Base-by-base conservation (phyloP, 2,888 invertebrate species). In the Amphipyra tragopoginis region DNA sequence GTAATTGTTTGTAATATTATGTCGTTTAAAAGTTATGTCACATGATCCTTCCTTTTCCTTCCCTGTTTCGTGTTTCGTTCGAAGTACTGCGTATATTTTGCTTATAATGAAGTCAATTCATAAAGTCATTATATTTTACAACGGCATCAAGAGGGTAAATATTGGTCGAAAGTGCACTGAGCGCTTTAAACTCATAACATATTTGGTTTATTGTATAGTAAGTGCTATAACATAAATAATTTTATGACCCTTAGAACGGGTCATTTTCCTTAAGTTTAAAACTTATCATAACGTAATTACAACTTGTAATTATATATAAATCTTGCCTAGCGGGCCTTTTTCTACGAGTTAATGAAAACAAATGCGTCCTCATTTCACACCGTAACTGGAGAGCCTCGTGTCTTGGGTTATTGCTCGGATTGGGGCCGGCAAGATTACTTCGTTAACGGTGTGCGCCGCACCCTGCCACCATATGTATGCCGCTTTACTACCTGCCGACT, bases 381-480 rank as follows among this genome's bases (percentile, higher is more conserved):
- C 65, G 69, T 74, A 57, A 57, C 75, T 62, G 65, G 56, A 53
- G 62, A 68, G 64, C n/a, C 36, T 77, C 50, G 62, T 66, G 64
- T 62, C 75, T 67, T 34, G 49, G 50, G 69, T 67, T 72, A 76
- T 77, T 58, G 66, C 54, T 62, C 45, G 72, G 56, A 80, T 80
- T 63, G 77, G 66, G 74, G 77, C 71, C 81, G 65, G 48, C 48
- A 47, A 79, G 76, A 80, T 79, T 74, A 64, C 74, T 71, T 79
- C 75, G 70, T 81, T 84, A 84, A 83, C 82, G 82, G 81, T 82
- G 65, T 63, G 48, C 55, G 79, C 77, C 81, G 76, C 80, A 60
- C 81, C 75, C 72, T 65, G 44, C 55, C 55, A 26, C 34, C 43
- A 49, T 51, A 52, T 71, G 57, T 75, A 51, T 71, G 58, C 58